Evolutionary conservation across 2,888 invertebrate genomes (phyloP), one percentile per base, ranked within the genome.

Genomic region (Tenthredo scrophulariae): DNA sequence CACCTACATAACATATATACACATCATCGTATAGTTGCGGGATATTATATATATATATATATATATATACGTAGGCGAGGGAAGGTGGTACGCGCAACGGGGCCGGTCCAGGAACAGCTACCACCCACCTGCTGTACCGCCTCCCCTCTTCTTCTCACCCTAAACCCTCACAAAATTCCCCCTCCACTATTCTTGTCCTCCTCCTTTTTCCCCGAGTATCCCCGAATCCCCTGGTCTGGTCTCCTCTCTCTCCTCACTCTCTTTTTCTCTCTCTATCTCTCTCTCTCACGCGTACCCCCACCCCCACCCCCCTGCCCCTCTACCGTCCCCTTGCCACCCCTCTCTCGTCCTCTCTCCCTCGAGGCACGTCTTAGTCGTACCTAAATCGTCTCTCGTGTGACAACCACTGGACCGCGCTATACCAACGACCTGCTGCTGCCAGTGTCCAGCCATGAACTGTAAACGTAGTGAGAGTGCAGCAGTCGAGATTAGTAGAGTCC

Each of bases 321-420:
- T 37, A 0, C 6, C 1, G n/a, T 33, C 77, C 77, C 33, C 54
- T 33, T 54, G 2, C 22, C 54, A 29, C 9, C 37, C 62, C 80
- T 46, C 79, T 58, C 79, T 79, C 79, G 37, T 29, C 75, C 75
- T 77, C 75, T 77, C 79, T 79, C 79, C 79, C 58, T 37, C 80
- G 80, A 80, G 37, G 58, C 40, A 80, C 80, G 80, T 80, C 80
- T 80, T 80, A 80, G 80, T 80, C 80, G 80, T 50, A 50, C 80
- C 80, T 80, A 80, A 80, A 80, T 80, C 80, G 80, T 80, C 80
- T 80, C 80, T 80, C 80, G 80, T 80, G 80, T 80, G 80, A 80
- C 80, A 80, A 80, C 80, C 80, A 80, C 80, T 80, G 80, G 80
- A 80, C 80, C 67, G 67, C 67, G 67, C 67, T 33, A 67, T 33